Conservation (phyloP, 1,140 invertebrate genomes). For the Thrips palmi region DNA sequence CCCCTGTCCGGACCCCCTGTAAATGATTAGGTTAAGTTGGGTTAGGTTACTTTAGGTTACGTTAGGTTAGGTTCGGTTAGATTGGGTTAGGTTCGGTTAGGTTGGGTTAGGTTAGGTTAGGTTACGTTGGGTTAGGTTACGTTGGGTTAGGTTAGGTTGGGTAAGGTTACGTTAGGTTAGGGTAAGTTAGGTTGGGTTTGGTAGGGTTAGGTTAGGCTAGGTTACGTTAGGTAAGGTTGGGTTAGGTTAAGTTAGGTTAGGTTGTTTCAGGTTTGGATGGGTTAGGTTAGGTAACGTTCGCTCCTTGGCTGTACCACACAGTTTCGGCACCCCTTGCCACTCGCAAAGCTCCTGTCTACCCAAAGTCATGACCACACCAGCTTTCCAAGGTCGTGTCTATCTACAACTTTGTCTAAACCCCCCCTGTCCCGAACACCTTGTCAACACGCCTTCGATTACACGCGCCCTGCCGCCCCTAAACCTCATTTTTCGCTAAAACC, state of each 20-base stretch:
- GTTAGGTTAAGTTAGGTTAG: conserved; percentile 16
- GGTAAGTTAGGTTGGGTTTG: conserved; percentile 11
- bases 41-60: conserved; percentile 2
- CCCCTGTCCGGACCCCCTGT: too few species aligned
- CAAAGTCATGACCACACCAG: too few species aligned
- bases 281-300: conserved; percentile 15
- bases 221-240: conserved; percentile 15
- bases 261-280: conserved; percentile 15
- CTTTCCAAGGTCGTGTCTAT: too few species aligned
- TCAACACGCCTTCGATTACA: too few species aligned
- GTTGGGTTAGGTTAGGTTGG: conserved; percentile 16
- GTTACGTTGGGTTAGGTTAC: conserved; percentile 15
- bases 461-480: too few species aligned
- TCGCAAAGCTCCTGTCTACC: too few species aligned
- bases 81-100: conserved; percentile 15
- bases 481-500: too few species aligned
- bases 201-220: conserved; percentile 10
- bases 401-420: too few species aligned
- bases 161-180: conserved; percentile 15
- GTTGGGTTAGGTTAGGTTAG: conserved; percentile 16
- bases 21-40: conserved; percentile 15
- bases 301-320: too few species aligned
- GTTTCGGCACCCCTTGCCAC: too few species aligned
- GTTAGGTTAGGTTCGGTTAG: conserved; percentile 13
- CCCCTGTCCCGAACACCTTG: too few species aligned